Base-by-base conservation (phyloP, 2,888 invertebrate species). In the Cantharis nigra region DNA sequence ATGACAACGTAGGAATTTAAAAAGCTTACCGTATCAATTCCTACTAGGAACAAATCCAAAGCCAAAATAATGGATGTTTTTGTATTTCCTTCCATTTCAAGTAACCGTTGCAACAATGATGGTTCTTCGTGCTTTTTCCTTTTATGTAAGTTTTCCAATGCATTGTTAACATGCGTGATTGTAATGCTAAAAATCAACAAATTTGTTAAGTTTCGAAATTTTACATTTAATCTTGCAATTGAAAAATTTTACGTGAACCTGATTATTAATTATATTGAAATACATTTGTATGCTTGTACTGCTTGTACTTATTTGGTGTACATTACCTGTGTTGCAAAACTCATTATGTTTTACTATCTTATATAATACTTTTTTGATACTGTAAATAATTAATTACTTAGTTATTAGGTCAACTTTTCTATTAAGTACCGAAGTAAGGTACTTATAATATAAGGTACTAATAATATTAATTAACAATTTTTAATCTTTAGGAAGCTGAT, bases 1-100 rank as follows among this genome's bases (percentile, higher is more conserved):
- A 2, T 18, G 18, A 18, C 1, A 18, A 18, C 1, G 23, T 26
- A 26, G 23, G 7, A 26, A 26, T 26, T 20, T 64, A 18, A 64
- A 20, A 0, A n/a, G 9, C 89, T 85, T 85, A 93, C 95, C 83
- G 95, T 95, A 82, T 94, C 94, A 65, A 95, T 92, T 14, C 95
- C 95, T 49, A 95, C 95, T 9, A 94, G 89, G 85, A 95, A 94
- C 86, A 95, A 90, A 81, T 95, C 95, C 4, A 95, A 87, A 0
- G 94, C 93, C 3, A 95, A 91, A 63, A 94, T 92, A 14, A 91
- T 91, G 0, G 94, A 92, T 0, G 91, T 91, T 83, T 92, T 91
- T 0, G 92, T 89, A 10, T 93, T 91, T n/a, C 89, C 87, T 79
- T 91, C 90, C 13, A 91, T 90, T 0, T 91, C 88, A 69, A 94